Evolutionary conservation across 2,797 vertebrate species (phyloP).

Genomic region (Pyrocephalus nanus): DNA sequence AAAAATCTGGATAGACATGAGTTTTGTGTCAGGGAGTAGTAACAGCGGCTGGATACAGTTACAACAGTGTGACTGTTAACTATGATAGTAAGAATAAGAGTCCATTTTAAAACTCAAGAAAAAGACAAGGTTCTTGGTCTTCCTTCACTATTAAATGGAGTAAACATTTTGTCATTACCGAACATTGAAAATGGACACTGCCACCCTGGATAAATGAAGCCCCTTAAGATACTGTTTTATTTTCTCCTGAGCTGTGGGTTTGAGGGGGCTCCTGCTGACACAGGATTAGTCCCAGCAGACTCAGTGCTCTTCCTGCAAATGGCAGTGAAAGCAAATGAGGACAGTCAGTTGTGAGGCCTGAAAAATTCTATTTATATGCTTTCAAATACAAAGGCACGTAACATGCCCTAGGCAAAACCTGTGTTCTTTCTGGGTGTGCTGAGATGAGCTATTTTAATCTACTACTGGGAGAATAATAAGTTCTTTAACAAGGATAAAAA

Average conservation of each 20-base stretch:
- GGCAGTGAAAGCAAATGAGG: background rate
- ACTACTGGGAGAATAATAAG: background rate
- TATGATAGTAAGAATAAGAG: background rate
- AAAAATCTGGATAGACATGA: conserved; percentile 17
- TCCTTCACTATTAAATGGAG: background rate
- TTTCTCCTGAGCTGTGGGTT: background rate
- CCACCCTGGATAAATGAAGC: background rate
- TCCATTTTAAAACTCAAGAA: background rate
- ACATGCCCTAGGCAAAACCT: background rate
- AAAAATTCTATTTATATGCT: background rate
- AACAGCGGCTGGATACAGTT: conserved; percentile 31
- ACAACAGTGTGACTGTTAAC: background rate
- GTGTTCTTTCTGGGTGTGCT: background rate
- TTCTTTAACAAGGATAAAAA: background rate
- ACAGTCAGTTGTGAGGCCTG: background rate
- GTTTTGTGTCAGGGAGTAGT: conserved; percentile 18
- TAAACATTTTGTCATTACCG: background rate
- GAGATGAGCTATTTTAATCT: background rate
- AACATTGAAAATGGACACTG: background rate
- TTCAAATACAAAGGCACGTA: background rate
- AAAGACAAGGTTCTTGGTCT: background rate
- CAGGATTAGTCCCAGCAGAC: background rate
- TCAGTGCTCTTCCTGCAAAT: background rate
- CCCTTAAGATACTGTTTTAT: background rate
- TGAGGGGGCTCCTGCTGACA: background rate